Evolutionary conservation across 1,140 invertebrate species (phyloP), one percentile per base, ranked within the genome.

Genomic region (Drosophila serrata): DNA sequence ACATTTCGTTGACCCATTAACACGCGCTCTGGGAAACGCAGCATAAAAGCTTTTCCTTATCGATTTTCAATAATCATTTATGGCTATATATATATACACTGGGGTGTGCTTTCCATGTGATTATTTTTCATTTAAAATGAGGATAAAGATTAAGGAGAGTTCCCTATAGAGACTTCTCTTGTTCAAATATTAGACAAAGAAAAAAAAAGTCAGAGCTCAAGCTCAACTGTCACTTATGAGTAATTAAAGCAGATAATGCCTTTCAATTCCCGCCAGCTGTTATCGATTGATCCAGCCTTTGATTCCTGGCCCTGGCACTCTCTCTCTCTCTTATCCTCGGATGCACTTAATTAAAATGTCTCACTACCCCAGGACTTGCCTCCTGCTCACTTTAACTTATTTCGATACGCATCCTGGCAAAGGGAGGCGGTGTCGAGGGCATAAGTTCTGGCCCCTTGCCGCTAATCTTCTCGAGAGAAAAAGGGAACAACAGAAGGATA

Each of bases 301-400:
- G 37, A 43, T 57, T 58, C 17, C 22, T 29, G 39, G n/a, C 35
- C n/a, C n/a, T n/a, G n/a, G n/a, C n/a, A n/a, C n/a, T n/a, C n/a
- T n/a, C n/a, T n/a, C n/a, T n/a, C n/a, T 31, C 45, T 39, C 43
- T 58, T 59, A 33, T 45, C 19, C 45, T 42, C 59, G 15, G 69
- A 64, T 60, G 60, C 76, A 84, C 61, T 84, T 79, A 84, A 84
- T 84, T 84, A 79, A 72, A 74, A 68, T 31, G 75, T 53, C 43
- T 49, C 62, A 31, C 48, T 8, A 35, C n/a, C 17, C 37, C 9
- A 19, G 29, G 7, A 64, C 15, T 51, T 31, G 9, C 19, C 56
- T 24, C 1, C 6, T 22, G 13, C 45, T 46, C 59, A 62, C 33
- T 39, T 62, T 42, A 67, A 74, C 19, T 75, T 60, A 81, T 75